Evolutionary conservation across 2,113 vertebrate species (phyloP).

Genomic region (Lontra canadensis): DNA sequence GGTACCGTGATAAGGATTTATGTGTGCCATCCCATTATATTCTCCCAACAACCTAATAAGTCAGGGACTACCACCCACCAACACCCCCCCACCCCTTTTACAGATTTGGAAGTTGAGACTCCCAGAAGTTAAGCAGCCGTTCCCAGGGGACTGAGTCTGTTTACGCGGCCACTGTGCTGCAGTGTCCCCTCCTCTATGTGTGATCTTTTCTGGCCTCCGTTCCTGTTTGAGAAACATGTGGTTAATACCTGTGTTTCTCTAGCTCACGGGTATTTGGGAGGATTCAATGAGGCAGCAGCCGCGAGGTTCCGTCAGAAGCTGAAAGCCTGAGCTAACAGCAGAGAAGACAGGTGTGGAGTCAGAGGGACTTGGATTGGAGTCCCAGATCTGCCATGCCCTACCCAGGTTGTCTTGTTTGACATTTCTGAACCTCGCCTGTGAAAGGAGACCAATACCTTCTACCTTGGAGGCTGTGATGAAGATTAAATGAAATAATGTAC

Average conservation of each 20-base stretch:
- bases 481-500: neutral
- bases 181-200: neutral
- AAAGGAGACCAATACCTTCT: neutral
- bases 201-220: neutral
- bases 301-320: slow-evolving; percentile 34
- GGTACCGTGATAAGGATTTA: neutral
- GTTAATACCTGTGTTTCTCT: neutral
- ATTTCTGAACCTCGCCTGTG: neutral
- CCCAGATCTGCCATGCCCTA: neutral
- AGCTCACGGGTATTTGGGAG: neutral
- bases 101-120: neutral
- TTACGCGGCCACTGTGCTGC: neutral
- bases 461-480: neutral
- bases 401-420: slow-evolving; percentile 24
- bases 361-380: neutral
- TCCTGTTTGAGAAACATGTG: neutral
- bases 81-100: neutral
- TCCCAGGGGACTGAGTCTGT: neutral
- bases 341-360: neutral
- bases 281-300: slow-evolving; percentile 20
- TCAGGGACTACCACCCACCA: neutral
- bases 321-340: slow-evolving; percentile 20
- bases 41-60: neutral
- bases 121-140: neutral
- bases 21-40: neutral